Evolutionary conservation across 53 echinoderm and acorn worm species (phyloP).

Genomic region (Arbacia lixula): DNA sequence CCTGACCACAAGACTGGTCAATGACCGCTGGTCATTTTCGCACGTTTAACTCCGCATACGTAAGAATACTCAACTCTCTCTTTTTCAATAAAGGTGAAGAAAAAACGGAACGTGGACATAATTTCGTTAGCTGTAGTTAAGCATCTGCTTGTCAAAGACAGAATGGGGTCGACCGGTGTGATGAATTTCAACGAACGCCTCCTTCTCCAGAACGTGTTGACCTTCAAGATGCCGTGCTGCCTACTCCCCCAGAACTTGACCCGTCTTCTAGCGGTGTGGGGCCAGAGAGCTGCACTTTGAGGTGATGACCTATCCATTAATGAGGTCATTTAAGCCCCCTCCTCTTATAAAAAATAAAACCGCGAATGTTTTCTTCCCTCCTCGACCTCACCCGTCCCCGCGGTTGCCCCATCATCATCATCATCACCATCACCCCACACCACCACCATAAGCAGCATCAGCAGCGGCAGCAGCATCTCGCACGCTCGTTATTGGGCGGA

Average conservation of each 20-base stretch:
- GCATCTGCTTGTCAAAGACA: too few relatives aligned
- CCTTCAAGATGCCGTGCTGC: conserved; percentile 10
- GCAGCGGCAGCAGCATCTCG: neutral
- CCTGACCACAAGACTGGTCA: conserved; percentile 24
- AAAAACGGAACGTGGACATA: too few relatives aligned
- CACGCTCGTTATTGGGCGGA: neutral
- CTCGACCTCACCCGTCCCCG: neutral
- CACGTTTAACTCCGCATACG: too few relatives aligned
- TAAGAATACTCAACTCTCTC: too few relatives aligned
- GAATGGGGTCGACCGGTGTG: too few relatives aligned
- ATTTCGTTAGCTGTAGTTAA: too few relatives aligned
- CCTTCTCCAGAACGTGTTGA: neutral
- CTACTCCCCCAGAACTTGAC: conserved; percentile 10
- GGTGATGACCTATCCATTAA: conserved; percentile 38
- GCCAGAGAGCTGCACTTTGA: conserved; percentile 24
- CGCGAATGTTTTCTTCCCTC: conserved; percentile 4
- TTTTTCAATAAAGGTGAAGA: too few relatives aligned
- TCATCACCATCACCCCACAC: too few relatives aligned
- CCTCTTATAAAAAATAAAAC: neutral
- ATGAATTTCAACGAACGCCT: too few relatives aligned
- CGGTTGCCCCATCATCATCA: neutral
- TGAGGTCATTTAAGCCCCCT: conserved; percentile 25
- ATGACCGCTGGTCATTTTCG: conserved; percentile 44
- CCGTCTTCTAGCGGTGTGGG: conserved; percentile 24
- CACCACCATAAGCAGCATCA: too few relatives aligned